phyloP scores from a whole-genome alignment of 2,113 vertebrate genomes.

The Pelusios castaneus region DNA sequence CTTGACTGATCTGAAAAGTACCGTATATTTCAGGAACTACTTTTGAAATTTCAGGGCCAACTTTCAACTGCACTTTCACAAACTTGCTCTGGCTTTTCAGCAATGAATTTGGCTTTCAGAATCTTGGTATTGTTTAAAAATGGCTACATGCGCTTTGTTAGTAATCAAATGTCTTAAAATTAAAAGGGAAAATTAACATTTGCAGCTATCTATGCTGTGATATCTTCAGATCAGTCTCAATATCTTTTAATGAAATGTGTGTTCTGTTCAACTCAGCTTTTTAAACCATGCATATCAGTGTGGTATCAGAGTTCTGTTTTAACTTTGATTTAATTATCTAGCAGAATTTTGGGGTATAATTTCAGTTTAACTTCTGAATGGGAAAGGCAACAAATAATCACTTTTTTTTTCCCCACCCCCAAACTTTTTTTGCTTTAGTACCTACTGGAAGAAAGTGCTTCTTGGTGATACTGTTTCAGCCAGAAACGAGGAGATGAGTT shows the following conservation, averaged over 20 bases:
- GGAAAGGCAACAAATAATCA: background rate
- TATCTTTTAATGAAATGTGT: background rate
- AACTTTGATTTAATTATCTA: background rate
- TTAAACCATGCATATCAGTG: background rate
- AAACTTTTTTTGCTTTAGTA: slow-evolving; percentile 73
- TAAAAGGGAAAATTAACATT: background rate
- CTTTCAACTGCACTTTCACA: background rate
- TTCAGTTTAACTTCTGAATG: background rate
- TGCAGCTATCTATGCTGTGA: background rate
- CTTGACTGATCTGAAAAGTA: slow-evolving; percentile 7
- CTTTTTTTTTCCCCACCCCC: background rate
- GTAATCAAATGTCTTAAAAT: background rate
- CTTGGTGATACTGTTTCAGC: slow-evolving; percentile 83
- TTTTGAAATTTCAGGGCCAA: background rate
- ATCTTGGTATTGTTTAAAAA: background rate
- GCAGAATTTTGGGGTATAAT: background rate
- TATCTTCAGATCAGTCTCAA: background rate
- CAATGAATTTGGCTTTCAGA: background rate
- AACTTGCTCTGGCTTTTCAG: background rate
- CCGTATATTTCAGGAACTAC: background rate
- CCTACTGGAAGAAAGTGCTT: slow-evolving; percentile 85
- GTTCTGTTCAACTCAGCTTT: background rate
- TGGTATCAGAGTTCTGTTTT: background rate
- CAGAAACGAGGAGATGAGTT: slow-evolving; percentile 77
- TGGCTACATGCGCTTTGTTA: background rate